These are phyloP conservation scores for Megalops atlanticus DNA, from an alignment of 2,113 vertebrate genomes.

Conservation along the genomic window DNA sequence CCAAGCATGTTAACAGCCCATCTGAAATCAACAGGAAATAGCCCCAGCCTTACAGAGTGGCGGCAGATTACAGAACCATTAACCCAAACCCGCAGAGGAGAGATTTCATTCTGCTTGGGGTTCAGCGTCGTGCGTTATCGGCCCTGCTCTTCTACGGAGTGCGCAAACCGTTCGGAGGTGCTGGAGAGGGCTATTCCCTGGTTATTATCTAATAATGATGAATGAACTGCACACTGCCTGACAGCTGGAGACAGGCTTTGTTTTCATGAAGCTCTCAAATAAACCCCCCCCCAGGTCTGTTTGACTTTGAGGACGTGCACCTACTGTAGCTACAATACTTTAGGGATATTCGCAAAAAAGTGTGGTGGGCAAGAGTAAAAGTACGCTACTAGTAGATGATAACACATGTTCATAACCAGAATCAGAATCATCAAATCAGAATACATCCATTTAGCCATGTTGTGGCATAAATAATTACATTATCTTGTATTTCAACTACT, in stretches of 20 bases:
- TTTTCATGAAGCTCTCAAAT: conserved; percentile 47
- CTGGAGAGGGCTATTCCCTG: conserved; percentile 64
- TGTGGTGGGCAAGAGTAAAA: neutral
- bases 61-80: conserved; percentile 57
- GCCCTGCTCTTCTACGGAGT: conserved; percentile 59
- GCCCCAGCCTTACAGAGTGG: conserved; percentile 55
- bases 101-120: conserved; percentile 62
- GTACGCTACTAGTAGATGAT: neutral
- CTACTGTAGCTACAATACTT: conserved; percentile 1
- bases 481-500: too few relatives aligned
- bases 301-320: conserved; percentile 54
- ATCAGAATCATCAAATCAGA: too few relatives aligned
- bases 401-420: too few relatives aligned
- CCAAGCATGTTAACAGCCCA: conserved; percentile 56
- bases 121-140: conserved; percentile 67
- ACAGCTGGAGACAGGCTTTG: conserved; percentile 70
- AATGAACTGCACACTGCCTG: conserved; percentile 60
- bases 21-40: conserved; percentile 59
- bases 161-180: conserved; percentile 67
- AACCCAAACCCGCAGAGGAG: conserved; percentile 57
- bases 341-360: neutral
- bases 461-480: conserved; percentile 10
- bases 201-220: conserved; percentile 77
- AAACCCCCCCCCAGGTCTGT: conserved; percentile 49
- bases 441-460: neutral